A percentile compares a stretch with the other conserved stretches of the same genome.
Evolutionary conservation across 2,113 vertebrate genomes (phyloP).

Genomic region (Perognathus longimembris): DNA sequence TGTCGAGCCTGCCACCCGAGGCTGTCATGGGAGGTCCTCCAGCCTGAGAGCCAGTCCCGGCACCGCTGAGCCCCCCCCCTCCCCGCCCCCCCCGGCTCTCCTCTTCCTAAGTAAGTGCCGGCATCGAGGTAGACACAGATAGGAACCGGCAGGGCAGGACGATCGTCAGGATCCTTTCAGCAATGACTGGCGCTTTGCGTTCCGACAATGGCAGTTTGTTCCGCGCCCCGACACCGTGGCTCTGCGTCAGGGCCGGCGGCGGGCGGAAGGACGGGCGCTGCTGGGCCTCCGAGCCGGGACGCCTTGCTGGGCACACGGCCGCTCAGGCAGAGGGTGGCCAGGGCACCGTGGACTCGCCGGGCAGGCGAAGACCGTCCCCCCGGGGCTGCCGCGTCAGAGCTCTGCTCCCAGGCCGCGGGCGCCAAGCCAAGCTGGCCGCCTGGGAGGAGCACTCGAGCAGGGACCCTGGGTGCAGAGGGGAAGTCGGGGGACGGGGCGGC

Average conservation of each 20-base stretch:
- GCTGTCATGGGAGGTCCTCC: too few species aligned
- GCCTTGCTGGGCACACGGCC: background rate
- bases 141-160: background rate
- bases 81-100: too few species aligned
- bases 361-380: too few species aligned
- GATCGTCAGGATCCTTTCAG: background rate
- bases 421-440: too few species aligned
- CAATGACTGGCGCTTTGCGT: background rate
- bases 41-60: rapidly evolving
- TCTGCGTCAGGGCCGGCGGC: background rate
- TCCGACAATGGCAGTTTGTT: background rate
- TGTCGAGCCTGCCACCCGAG: background rate
- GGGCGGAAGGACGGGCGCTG: background rate
- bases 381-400: too few species aligned
- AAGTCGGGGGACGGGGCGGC: background rate
- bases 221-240: background rate
- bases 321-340: background rate
- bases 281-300: rapidly evolving
- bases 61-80: background rate
- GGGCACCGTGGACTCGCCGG: too few species aligned
- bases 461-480: too few species aligned
- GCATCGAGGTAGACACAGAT: background rate
- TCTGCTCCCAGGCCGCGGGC: too few species aligned
- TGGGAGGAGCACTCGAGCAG: too few species aligned
- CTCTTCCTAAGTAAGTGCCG: background rate